Evolutionary conservation across 2,888 invertebrate species (phyloP).

Genomic region (Drosophila putrida): DNA sequence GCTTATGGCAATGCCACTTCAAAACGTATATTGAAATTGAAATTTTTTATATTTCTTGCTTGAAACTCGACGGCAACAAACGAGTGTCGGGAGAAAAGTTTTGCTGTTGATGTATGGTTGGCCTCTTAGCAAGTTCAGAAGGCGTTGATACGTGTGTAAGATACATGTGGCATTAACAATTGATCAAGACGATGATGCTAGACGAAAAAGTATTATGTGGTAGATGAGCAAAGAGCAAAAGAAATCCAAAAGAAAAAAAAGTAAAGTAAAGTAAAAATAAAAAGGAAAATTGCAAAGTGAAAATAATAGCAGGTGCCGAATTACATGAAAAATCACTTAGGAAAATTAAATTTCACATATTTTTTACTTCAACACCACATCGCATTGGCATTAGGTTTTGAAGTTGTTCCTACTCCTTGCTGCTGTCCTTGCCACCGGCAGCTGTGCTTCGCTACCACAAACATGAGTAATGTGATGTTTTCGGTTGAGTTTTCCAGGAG

Average conservation of each 20-base stretch:
- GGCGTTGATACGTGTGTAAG: constrained; percentile 67
- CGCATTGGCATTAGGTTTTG: constrained; percentile 59
- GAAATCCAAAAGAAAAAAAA: background rate
- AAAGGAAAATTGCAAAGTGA: constrained; percentile 63
- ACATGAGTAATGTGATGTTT: constrained; percentile 75
- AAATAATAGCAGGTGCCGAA: constrained; percentile 81
- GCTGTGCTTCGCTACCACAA: constrained; percentile 70
- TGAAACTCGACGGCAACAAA: background rate
- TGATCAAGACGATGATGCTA: constrained; percentile 65
- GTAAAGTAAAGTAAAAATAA: constrained; percentile 14
- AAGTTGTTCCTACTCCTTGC: constrained; percentile 27
- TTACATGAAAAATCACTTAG: constrained; percentile 81
- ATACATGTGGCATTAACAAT: constrained; percentile 77
- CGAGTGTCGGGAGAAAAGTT: constrained; percentile 57
- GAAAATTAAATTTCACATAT: constrained; percentile 82
- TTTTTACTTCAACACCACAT: constrained; percentile 74
- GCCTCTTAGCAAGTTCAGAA: constrained; percentile 68
- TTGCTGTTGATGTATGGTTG: constrained; percentile 70
- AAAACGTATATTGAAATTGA: constrained; percentile 19
- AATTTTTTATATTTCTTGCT: constrained; percentile 12
- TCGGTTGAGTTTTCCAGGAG: constrained; percentile 33
- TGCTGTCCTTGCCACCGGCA: constrained; percentile 30
- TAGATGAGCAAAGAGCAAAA: constrained; percentile 47
- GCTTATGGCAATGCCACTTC: constrained; percentile 23
- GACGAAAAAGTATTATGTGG: constrained; percentile 69